phyloP scores from a whole-genome alignment of 2,113 vertebrate species.

The Tenrec ecaudatus region DNA sequence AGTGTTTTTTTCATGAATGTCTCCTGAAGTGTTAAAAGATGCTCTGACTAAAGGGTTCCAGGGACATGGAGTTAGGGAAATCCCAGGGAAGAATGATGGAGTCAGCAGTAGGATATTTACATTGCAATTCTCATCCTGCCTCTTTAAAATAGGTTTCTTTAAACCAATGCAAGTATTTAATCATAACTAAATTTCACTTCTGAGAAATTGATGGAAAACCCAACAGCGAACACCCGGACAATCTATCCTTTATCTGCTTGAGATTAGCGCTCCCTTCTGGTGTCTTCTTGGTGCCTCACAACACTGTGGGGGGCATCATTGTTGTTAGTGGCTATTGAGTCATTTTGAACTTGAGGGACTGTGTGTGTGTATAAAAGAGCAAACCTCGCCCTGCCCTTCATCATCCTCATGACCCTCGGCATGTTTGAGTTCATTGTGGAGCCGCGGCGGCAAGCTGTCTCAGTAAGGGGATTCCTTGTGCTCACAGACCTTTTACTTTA shows the following conservation, averaged over 20 bases:
- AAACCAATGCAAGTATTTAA: neutral
- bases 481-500: neutral
- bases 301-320: neutral
- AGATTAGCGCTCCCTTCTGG: neutral
- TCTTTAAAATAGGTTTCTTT: neutral
- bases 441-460: neutral
- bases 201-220: neutral
- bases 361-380: neutral
- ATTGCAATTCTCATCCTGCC: neutral
- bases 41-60: neutral
- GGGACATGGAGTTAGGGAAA: neutral
- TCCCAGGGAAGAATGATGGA: neutral
- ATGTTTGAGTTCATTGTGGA: neutral
- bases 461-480: neutral
- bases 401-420: neutral
- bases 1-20: neutral
- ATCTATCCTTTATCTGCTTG: neutral
- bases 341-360: neutral
- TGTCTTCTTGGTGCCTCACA: neutral
- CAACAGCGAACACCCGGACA: neutral
- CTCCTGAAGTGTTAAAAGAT: neutral
- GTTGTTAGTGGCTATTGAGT: neutral
- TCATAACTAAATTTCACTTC: constrained; percentile 36
- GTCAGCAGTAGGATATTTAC: neutral
- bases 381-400: neutral